Evolutionary conservation across 2,888 invertebrate genomes (phyloP).

Genomic region (Ischnus inquisitorius): DNA sequence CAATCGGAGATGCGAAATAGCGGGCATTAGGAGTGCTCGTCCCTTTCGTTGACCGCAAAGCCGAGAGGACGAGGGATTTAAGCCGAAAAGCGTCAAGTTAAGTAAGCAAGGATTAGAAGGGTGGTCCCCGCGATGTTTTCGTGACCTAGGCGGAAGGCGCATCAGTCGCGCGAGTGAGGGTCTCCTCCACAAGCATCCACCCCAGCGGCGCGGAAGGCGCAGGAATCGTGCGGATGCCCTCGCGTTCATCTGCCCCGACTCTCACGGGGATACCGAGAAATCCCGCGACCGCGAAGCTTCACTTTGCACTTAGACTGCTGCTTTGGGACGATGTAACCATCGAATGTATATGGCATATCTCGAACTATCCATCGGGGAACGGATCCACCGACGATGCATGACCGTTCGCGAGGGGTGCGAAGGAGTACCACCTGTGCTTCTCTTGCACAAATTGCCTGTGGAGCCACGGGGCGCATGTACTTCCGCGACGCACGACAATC

Average conservation of each 20-base stretch:
- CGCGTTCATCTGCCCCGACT: constrained; percentile 79
- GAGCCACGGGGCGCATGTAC: neutral
- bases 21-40: constrained; percentile 20
- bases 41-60: constrained; percentile 76
- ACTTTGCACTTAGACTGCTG: constrained; percentile 81
- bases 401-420: neutral
- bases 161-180: neutral
- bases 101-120: constrained; percentile 82
- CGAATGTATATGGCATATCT: neutral
- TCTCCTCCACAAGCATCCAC: neutral
- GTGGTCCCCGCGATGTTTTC: constrained; percentile 55
- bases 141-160: constrained; percentile 51
- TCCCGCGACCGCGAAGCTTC: constrained; percentile 81
- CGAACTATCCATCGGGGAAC: neutral
- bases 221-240: constrained; percentile 5
- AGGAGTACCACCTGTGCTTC: neutral
- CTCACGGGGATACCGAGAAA: constrained; percentile 83
- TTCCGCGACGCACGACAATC: neutral
- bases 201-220: neutral
- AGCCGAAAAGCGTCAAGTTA: constrained; percentile 84
- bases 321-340: constrained; percentile 25
- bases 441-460: neutral
- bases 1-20: constrained; percentile 22
- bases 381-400: neutral
- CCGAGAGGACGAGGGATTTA: constrained; percentile 77